Evolutionary conservation across 2,888 invertebrate species (phyloP), one percentile per base, ranked within the genome.

Genomic region (Erynnis tages): DNA sequence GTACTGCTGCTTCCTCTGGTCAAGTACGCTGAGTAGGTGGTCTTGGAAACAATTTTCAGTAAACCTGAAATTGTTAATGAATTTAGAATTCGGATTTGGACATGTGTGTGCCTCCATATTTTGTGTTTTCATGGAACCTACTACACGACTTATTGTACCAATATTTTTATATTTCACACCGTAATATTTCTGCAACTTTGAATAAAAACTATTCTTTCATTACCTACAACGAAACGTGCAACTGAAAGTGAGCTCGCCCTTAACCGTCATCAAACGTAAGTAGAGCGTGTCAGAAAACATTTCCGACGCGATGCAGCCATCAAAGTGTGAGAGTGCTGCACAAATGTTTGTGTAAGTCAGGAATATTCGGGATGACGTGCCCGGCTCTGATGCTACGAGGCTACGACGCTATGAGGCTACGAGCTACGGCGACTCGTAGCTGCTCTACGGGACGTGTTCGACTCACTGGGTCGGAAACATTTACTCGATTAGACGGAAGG

Each of bases 401-500:
- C 73, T 69, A 69, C 72, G 69, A 55, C 57, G 65, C 67, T 44
- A 21, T 32, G 34, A 32, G 1, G 25, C 48, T 40, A 50, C 35
- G 43, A 27, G 35, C 21, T 50, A 27, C 21, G 34, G 34, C 17
- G 25, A 27, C 35, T 70, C 75, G 78, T 74, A 76, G 78, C 70
- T 62, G 67, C 74, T 74, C 58, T 57, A 77, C 75, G 73, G 76
- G 77, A 79, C 76, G 71, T 76, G 72, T 81, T 69, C 79, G 55
- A 72, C 47, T 65, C 84, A 82, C 66, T 83, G 84, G 69, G 56
- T 69, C 67, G 78, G 83, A 85, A 85, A 81, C 75, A 75, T 80
- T 79, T 81, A 83, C 79, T 80, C 81, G 83, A 82, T 84, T 83
- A 82, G 76, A 80, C 73, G 75, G 79, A 82, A 82, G 73, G 78